A percentile compares a stretch with the other conserved stretches of the same genome.
phyloP scores from a whole-genome alignment of 1,140 invertebrate genomes.

The Drosophila seguyi region DNA sequence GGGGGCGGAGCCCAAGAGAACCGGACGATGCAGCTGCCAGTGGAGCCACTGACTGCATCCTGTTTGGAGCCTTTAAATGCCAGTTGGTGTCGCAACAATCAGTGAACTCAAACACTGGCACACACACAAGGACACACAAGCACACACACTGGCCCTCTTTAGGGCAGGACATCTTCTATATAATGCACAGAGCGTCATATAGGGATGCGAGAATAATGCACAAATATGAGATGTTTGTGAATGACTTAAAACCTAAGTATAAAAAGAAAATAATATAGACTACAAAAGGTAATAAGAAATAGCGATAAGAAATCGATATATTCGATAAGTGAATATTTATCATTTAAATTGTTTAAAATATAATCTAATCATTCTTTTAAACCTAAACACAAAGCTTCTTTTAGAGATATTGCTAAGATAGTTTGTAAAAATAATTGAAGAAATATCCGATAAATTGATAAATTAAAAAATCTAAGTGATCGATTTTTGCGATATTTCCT shows the following conservation, averaged over 20 bases:
- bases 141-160: background rate
- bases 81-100: conserved; percentile 69
- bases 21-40: conserved; percentile 9
- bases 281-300: too few species aligned
- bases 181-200: background rate
- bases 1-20: background rate
- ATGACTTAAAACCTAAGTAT: background rate
- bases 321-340: accelerated
- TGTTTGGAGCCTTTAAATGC: conserved; percentile 65
- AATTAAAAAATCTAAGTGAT: background rate
- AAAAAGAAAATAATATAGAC: too few species aligned
- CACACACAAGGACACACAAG: background rate
- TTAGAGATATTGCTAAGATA: too few species aligned
- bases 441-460: background rate
- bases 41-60: conserved; percentile 39
- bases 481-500: background rate
- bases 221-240: background rate
- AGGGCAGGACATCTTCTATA: background rate
- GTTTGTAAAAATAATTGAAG: too few species aligned
- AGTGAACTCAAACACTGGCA: conserved; percentile 29
- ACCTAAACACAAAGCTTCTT: too few species aligned
- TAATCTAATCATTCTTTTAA: background rate
- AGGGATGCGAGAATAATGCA: background rate
- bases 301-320: background rate
- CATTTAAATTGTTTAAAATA: background rate